Percentiles rank a stretch among this genome's conserved stretches.
phyloP scores from a whole-genome alignment of 1,140 invertebrate species.

The Brachionus paranguensis region DNA sequence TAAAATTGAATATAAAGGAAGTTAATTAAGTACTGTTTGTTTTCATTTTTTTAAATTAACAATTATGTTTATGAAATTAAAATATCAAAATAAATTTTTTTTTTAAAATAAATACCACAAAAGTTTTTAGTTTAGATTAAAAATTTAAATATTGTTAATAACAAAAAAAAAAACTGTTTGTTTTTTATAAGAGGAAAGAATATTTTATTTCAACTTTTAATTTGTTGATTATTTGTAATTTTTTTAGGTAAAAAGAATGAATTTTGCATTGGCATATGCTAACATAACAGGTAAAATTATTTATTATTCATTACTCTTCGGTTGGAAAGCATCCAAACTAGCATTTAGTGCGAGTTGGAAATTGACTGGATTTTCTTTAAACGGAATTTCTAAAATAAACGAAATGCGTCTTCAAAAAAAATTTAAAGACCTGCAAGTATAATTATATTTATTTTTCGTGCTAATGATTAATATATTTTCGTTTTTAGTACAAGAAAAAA shows the following conservation, averaged over 20 bases:
- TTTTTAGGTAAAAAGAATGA: too few species aligned
- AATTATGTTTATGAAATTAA: not conserved
- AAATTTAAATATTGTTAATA: too few species aligned
- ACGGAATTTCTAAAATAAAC: conserved; percentile 4
- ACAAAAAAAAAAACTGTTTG: too few species aligned
- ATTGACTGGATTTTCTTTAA: not conserved
- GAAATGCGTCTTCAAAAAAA: not conserved
- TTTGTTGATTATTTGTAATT: too few species aligned
- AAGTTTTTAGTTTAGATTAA: too few species aligned
- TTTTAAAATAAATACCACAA: too few species aligned
- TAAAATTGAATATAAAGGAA: not conserved
- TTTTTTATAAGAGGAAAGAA: too few species aligned
- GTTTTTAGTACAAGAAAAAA: not conserved
- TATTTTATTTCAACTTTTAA: too few species aligned
- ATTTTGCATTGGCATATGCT: too few species aligned
- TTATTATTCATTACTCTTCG: not conserved
- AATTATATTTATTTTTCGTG: not conserved
- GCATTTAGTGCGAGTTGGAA: conserved; percentile 2
- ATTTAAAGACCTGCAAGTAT: not conserved
- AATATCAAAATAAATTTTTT: not conserved
- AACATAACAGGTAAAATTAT: too few species aligned
- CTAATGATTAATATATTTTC: not conserved
- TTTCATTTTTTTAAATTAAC: not conserved
- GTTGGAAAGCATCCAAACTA: not conserved
- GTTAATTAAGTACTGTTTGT: not conserved